phyloP scores from a whole-genome alignment of 2,888 invertebrate species.

The Parapristionchus giblindavisi region DNA sequence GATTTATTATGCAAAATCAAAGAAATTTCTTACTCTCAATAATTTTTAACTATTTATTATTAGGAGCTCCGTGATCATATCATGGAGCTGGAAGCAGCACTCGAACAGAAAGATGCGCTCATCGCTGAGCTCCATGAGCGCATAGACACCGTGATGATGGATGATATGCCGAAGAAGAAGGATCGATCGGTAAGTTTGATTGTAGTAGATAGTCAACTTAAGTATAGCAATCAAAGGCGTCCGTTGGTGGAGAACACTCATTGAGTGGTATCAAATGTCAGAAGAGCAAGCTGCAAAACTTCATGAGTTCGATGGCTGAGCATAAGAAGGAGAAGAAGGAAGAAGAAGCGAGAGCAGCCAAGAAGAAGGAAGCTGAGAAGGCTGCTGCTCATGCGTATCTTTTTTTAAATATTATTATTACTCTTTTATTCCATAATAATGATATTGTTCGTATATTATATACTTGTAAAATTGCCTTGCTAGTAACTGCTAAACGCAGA shows the following conservation, averaged over 20 bases:
- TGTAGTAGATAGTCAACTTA: slow-evolving; percentile 12
- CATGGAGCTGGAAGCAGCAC: slow-evolving; percentile 51
- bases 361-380: slow-evolving; percentile 52
- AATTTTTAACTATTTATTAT: background rate
- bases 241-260: slow-evolving; percentile 38
- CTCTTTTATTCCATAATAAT: too few species aligned
- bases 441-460: too few species aligned
- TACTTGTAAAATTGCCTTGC: too few species aligned
- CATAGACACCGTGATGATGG: slow-evolving; percentile 43
- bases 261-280: slow-evolving; percentile 1
- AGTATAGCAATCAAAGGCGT: background rate
- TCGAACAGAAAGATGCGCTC: slow-evolving; percentile 43
- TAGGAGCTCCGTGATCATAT: slow-evolving; percentile 44
- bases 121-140: slow-evolving; percentile 53
- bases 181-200: slow-evolving; percentile 51
- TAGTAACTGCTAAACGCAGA: too few species aligned
- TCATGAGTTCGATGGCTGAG: slow-evolving; percentile 47
- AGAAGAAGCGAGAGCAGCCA: slow-evolving; percentile 54
- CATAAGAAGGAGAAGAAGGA: slow-evolving; percentile 33
- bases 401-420: background rate
- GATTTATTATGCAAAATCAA: too few species aligned
- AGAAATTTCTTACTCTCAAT: too few species aligned
- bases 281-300: slow-evolving; percentile 53
- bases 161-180: slow-evolving; percentile 48
- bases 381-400: slow-evolving; percentile 54